Evolutionary conservation across 1,140 invertebrate genomes (phyloP).

Genomic region (Lucilia sericata): DNA sequence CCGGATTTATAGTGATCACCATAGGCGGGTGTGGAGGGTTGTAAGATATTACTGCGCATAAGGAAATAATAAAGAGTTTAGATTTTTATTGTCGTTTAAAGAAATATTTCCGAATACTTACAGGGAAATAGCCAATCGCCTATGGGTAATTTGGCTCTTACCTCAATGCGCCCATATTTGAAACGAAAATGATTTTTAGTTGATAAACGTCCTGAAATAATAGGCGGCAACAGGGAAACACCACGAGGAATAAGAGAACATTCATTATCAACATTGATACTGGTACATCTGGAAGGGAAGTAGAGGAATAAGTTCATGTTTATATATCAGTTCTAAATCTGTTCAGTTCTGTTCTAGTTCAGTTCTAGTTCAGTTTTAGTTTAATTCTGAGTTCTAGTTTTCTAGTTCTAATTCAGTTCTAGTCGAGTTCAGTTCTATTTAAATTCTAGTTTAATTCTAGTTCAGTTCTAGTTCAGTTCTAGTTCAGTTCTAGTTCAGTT

Average conservation of each 20-base stretch:
- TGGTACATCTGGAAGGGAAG: constrained; percentile 71
- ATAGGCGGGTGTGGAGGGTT: constrained; percentile 70
- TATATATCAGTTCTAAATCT: no score
- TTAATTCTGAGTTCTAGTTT: no score
- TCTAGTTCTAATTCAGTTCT: no score
- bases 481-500: no score
- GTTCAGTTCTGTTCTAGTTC: no score
- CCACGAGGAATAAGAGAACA: constrained; percentile 70
- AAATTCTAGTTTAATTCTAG: no score
- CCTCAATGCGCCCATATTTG: constrained; percentile 80
- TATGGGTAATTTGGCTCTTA: constrained; percentile 79
- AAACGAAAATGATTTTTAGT: constrained; percentile 77
- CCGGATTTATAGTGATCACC: constrained; percentile 71
- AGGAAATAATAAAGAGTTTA: background rate
- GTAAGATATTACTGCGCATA: constrained; percentile 45
- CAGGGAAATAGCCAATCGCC: constrained; percentile 86
- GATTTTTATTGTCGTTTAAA: no score
- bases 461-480: no score
- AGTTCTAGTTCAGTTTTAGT: no score
- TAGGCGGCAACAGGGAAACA: constrained; percentile 73
- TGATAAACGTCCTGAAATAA: constrained; percentile 76
- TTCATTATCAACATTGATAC: constrained; percentile 62
- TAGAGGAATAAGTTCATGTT: no score
- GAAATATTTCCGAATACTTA: no score
- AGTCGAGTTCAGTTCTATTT: no score